A percentile compares a stretch with the other conserved stretches of the same genome.
Evolutionary conservation across 2,888 invertebrate species (phyloP).

Genomic region (Drosophila longiperda): DNA sequence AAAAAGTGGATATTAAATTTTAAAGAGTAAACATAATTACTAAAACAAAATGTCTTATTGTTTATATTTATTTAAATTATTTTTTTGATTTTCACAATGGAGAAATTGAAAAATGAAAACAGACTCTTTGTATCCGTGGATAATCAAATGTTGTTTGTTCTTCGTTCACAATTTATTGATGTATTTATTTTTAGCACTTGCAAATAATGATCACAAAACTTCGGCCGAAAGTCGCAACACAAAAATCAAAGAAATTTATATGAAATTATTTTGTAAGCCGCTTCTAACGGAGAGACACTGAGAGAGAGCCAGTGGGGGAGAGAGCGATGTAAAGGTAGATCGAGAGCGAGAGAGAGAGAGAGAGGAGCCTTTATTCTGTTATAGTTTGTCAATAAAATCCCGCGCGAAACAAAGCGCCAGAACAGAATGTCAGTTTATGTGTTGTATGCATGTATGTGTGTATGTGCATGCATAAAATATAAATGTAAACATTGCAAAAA

Average conservation of each 20-base stretch:
- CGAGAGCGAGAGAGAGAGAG: constrained; percentile 4
- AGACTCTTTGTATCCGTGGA: constrained; percentile 14
- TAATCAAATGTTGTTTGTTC: constrained; percentile 29
- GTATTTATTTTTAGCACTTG: constrained; percentile 54
- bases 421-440: constrained; percentile 70
- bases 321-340: background rate
- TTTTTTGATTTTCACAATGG: constrained; percentile 15
- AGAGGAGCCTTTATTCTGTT: constrained; percentile 29
- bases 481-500: constrained; percentile 63
- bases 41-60: background rate
- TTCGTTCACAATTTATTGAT: constrained; percentile 55
- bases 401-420: constrained; percentile 78
- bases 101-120: constrained; percentile 26
- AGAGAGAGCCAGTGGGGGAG: constrained; percentile 7
- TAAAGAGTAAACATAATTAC: background rate
- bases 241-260: constrained; percentile 20
- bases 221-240: constrained; percentile 18
- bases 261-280: constrained; percentile 35
- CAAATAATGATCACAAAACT: constrained; percentile 43
- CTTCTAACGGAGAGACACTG: constrained; percentile 25
- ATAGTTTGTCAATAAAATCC: constrained; percentile 75
- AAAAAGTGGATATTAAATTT: background rate
- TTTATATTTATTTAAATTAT: constrained; percentile 8
- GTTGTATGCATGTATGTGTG: constrained; percentile 29
- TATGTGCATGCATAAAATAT: constrained; percentile 27